Evolutionary conservation across 2,888 invertebrate species (phyloP), one percentile per base, ranked within the genome.

Genomic region (Conistra vaccinii): DNA sequence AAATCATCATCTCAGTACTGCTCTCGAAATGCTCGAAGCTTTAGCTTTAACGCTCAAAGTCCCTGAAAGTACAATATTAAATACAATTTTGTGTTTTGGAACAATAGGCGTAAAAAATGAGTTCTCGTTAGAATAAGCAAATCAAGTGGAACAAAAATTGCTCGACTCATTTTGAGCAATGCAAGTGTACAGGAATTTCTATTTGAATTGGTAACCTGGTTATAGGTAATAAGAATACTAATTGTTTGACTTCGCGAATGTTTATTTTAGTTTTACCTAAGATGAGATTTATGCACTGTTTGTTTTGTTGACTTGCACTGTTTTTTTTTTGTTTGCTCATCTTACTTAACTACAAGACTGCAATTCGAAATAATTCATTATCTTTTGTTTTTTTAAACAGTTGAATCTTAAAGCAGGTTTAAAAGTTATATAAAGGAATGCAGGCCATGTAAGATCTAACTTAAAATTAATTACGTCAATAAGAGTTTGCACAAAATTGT

Each of bases 221-320:
- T 66, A n/a, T 57, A 20, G 17, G 6, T 35, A 66, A 35, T 57
- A 66, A 10, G 57, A 6, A 35, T 35, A 32, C n/a, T n/a, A 35
- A 20, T 29, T 39, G 17, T 69, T 76, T 57, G 55, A 62, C 17
- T 39, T 9, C 26, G 10, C 35, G 23, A 57, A 51, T 67, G 14
- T 78, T 55, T 60, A 68, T 68, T 60, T 55, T 53, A 66, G 48
- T 82, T 77, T 68, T 14, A 12, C 5, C 2, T 62, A 39, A 17
- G n/a, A 65, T 82, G 57, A 66, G 35, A 67, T 81, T 75, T 72
- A 63, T 1, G 76, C 80, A 80, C 67, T 58, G 78, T 84, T 79
- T 73, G 72, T 42, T 69, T 70, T 81, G 72, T 69, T 83, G 57
- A 84, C 76, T 84, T 57, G 62, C 82, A 82, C 81, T 67, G 58